Evolutionary conservation across 1,140 invertebrate genomes (phyloP).

Genomic region (Procambarus clarkii): DNA sequence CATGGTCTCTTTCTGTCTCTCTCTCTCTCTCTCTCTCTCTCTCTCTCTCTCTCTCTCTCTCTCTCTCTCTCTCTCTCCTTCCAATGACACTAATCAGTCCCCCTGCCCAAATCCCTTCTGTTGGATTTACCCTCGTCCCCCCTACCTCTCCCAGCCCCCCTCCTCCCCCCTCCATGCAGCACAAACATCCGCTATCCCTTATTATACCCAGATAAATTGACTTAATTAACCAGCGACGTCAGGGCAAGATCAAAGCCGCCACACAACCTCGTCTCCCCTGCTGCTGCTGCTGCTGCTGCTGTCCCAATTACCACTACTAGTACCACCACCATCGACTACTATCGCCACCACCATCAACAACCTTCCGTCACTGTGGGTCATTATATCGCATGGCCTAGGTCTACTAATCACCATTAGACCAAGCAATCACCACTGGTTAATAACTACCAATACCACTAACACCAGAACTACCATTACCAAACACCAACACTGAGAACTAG

Average conservation of each 20-base stretch:
- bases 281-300: background rate
- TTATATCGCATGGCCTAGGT: no score
- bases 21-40: no score
- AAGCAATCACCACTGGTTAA: no score
- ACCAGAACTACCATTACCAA: no score
- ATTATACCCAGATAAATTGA: slow-evolving; percentile 61
- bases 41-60: background rate
- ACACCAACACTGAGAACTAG: no score
- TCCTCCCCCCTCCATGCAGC: background rate
- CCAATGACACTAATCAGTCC: background rate
- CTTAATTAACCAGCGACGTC: slow-evolving; percentile 60
- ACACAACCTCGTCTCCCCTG: background rate
- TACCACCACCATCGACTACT: no score
- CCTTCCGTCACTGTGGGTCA: no score
- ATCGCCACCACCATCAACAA: no score
- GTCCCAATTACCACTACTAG: no score
- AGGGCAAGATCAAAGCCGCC: slow-evolving; percentile 43
- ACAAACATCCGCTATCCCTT: slow-evolving; percentile 55
- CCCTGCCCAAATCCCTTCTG: background rate
- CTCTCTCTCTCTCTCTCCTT: slow-evolving; percentile 27
- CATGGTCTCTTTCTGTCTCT: no score
- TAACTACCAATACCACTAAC: no score
- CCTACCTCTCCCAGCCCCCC: background rate
- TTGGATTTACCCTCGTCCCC: background rate
- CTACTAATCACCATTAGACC: no score